A percentile compares a stretch with the other conserved stretches of the same genome.
These are phyloP conservation scores for Centruroides sculpturatus DNA, from an alignment of 1,140 invertebrate genomes.

Conservation along the genomic window DNA sequence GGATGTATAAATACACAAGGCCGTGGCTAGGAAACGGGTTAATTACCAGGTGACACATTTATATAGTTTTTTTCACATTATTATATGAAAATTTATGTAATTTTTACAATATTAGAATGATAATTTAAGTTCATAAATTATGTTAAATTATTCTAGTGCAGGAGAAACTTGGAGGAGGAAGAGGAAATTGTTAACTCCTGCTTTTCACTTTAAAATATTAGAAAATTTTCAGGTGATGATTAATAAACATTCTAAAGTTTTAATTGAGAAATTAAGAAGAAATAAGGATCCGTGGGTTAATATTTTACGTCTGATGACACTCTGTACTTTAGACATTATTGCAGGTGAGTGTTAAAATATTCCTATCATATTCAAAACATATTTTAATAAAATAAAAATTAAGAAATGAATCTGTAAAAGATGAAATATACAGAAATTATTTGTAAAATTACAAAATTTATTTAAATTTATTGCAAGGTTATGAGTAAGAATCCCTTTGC, in stretches of 20 bases:
- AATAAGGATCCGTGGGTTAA: conserved; percentile 33
- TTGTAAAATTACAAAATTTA: background rate
- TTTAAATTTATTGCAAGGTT: no score
- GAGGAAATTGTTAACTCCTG: conserved; percentile 37
- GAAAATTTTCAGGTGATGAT: conserved; percentile 44
- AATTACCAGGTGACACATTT: conserved; percentile 48
- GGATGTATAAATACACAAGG: conserved; percentile 51
- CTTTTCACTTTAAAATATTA: conserved; percentile 47
- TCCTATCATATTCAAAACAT: no score
- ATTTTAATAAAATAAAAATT: no score
- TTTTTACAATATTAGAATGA: no score
- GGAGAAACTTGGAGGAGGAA: no score
- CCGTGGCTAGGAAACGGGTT: conserved; percentile 73
- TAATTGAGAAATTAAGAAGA: conserved; percentile 21
- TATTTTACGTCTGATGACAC: conserved; percentile 53
- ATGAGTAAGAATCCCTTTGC: no score
- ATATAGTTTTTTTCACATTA: conserved; percentile 15
- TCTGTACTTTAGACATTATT: conserved; percentile 76
- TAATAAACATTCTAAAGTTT: conserved; percentile 35
- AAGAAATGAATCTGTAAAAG: no score
- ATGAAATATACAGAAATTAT: background rate
- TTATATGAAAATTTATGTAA: conserved; percentile 28
- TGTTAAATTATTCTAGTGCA: no score
- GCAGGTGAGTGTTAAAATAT: conserved; percentile 43
- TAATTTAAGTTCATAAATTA: no score